Conservation (phyloP, 1,140 invertebrate genomes). For the Phymorhynchus buccinoides region DNA sequence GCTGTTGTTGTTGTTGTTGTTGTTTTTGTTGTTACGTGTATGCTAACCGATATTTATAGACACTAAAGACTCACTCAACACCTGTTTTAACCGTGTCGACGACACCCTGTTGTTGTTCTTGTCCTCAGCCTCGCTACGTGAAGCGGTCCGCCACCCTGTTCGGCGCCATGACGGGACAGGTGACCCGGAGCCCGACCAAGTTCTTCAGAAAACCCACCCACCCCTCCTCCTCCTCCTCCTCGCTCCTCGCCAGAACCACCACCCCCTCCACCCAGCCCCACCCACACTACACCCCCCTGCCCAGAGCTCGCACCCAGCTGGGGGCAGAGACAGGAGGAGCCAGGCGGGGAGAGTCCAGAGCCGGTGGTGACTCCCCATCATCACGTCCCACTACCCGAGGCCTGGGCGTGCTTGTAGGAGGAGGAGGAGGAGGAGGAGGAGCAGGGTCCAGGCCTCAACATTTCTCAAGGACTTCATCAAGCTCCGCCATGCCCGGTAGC, state of each 20-base stretch:
- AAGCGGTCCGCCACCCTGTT: conserved; percentile 17
- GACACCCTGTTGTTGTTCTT: background rate
- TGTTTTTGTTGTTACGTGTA: too few relatives aligned
- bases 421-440: too few relatives aligned
- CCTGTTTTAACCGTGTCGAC: too few relatives aligned
- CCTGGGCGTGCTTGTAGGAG: background rate
- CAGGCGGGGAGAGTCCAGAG: background rate
- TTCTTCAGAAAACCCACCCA: conserved; percentile 32
- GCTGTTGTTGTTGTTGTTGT: too few relatives aligned
- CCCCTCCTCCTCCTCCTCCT: background rate
- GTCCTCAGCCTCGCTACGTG: background rate
- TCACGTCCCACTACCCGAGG: background rate
- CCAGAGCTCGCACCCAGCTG: background rate
- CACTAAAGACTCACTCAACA: too few relatives aligned
- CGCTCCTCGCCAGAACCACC: background rate
- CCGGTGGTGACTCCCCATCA: background rate
- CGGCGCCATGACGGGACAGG: conserved; percentile 23
- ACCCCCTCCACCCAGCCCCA: background rate
- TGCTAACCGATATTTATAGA: too few relatives aligned
- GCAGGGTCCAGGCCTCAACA: too few relatives aligned
- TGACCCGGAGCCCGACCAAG: conserved; percentile 30
- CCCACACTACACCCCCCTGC: background rate
- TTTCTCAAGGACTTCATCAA: background rate
- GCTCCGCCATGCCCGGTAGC: background rate
- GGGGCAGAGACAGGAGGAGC: background rate